phyloP scores from a whole-genome alignment of 2,113 vertebrate genomes.

The Murina feae region DNA sequence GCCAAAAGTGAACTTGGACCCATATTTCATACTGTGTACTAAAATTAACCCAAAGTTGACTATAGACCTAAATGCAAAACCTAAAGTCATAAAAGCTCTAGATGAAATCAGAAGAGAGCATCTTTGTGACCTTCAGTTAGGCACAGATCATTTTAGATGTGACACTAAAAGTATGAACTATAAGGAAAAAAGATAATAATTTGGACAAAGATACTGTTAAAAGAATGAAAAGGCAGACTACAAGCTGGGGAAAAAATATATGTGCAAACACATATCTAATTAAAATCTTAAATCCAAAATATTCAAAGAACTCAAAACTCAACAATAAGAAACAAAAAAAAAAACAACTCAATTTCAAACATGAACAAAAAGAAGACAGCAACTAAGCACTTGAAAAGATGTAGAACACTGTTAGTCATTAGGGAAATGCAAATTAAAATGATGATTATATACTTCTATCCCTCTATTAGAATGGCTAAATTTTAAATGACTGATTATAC shows the following conservation, averaged over 20 bases:
- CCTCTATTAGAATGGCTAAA: not conserved
- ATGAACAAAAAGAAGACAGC: not conserved
- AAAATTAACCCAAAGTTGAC: not conserved
- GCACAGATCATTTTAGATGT: not conserved
- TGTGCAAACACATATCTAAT: not conserved
- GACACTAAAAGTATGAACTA: not conserved
- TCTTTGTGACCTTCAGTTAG: not conserved
- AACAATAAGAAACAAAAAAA: not conserved
- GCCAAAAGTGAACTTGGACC: not conserved
- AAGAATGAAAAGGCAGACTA: not conserved
- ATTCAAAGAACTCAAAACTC: not conserved
- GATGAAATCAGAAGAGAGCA: not conserved
- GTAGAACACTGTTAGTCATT: not conserved
- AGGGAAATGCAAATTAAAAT: constrained; percentile 8
- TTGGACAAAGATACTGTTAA: not conserved
- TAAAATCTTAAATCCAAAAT: not conserved
- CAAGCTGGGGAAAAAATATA: not conserved
- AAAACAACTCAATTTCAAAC: not conserved
- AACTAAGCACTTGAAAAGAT: not conserved
- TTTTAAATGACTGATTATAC: not conserved
- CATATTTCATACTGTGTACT: not conserved
- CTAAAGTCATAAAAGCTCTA: not conserved
- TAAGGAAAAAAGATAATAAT: not conserved
- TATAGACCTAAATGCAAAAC: not conserved
- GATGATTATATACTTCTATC: not conserved